Percentiles rank a stretch among this genome's conserved stretches.
These are phyloP conservation scores for Folsomia manolachei DNA, from an alignment of 2,888 invertebrate genomes.

Conservation along the genomic window DNA sequence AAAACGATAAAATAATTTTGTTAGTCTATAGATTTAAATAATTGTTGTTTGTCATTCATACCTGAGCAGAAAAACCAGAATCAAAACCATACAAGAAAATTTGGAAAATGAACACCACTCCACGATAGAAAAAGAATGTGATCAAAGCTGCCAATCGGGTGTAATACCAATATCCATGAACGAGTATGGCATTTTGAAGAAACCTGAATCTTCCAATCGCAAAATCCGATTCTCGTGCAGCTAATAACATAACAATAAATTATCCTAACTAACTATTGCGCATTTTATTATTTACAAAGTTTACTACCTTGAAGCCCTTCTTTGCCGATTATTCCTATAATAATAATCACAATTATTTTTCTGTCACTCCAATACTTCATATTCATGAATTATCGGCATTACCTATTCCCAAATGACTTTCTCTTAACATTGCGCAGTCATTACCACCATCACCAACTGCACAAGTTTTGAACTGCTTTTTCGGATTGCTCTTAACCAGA, in stretches of 20 bases:
- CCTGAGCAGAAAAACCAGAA: constrained; percentile 56
- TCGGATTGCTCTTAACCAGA: constrained; percentile 64
- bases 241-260: too few species aligned
- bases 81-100: constrained; percentile 58
- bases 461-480: constrained; percentile 62
- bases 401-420: constrained; percentile 66
- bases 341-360: constrained; percentile 2
- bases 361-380: too few species aligned
- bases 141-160: constrained; percentile 94
- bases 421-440: constrained; percentile 62
- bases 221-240: constrained; percentile 95
- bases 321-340: constrained; percentile 69
- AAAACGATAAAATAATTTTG: neutral
- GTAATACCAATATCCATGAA: constrained; percentile 87
- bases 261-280: neutral
- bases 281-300: neutral
- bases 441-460: constrained; percentile 53
- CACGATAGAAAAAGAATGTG: constrained; percentile 97
- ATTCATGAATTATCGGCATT: constrained; percentile 53
- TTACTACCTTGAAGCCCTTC: constrained; percentile 55
- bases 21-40: too few species aligned
- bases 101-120: constrained; percentile 76
- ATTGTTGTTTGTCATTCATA: constrained; percentile 36
- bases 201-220: constrained; percentile 84
- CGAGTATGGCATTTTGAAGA: constrained; percentile 76